phyloP scores from a whole-genome alignment of 2,113 vertebrate species.

The Hiodon alosoides region DNA sequence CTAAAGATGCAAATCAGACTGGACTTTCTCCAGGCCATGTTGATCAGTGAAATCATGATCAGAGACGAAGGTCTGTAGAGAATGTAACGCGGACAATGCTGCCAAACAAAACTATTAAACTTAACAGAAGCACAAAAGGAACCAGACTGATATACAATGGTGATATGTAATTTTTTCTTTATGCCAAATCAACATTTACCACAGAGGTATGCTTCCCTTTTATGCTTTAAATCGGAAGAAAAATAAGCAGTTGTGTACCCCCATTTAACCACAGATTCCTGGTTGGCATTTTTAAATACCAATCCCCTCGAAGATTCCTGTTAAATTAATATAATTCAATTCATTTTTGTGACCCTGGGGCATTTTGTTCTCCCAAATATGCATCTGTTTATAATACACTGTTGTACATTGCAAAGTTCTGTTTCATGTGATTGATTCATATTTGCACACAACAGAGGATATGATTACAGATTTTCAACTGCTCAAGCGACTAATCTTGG shows the following conservation, averaged over 20 bases:
- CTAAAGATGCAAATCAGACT: too few species aligned
- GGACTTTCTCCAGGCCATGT: too few species aligned
- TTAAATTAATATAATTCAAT: constrained; percentile 48
- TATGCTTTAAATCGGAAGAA: constrained; percentile 19
- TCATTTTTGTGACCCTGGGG: constrained; percentile 33
- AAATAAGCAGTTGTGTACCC: constrained; percentile 20
- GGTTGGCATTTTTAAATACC: constrained; percentile 43
- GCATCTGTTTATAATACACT: constrained; percentile 54
- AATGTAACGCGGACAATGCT: neutral
- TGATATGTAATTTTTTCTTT: too few species aligned
- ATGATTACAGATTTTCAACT: constrained; percentile 28
- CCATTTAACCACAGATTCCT: constrained; percentile 27
- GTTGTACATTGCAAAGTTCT: constrained; percentile 26
- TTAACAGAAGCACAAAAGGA: neutral
- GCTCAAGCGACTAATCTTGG: constrained; percentile 28
- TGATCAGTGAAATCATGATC: neutral
- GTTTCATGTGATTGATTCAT: constrained; percentile 31
- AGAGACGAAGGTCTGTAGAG: neutral
- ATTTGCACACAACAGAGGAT: constrained; percentile 45
- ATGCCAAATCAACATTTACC: constrained; percentile 24
- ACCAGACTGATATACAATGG: too few species aligned
- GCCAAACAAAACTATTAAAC: neutral
- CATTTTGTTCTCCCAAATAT: constrained; percentile 29
- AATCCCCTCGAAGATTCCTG: constrained; percentile 33
- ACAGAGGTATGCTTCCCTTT: constrained; percentile 21